Percentiles rank a stretch among this genome's conserved stretches.
These are phyloP conservation scores for Lacanobia oleracea DNA, from an alignment of 2,888 invertebrate genomes.

Conservation along the genomic window DNA sequence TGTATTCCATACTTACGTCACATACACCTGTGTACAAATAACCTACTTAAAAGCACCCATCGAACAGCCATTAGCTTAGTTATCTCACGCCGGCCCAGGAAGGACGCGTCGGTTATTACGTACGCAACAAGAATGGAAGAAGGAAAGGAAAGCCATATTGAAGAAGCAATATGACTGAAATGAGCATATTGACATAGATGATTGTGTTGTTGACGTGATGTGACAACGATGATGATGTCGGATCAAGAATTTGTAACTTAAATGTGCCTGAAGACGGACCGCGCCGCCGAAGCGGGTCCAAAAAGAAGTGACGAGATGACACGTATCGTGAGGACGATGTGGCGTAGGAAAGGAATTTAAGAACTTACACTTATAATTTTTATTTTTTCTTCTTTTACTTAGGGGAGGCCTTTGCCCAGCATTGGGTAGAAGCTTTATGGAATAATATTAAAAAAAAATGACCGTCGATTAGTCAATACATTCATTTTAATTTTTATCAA, in stretches of 20 bases:
- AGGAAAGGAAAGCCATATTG: neutral
- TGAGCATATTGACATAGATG: conserved; percentile 3
- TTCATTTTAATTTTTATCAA: no score
- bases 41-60: conserved; percentile 57
- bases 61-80: conserved; percentile 60
- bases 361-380: neutral
- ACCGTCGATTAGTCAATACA: no score
- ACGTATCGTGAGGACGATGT: no score
- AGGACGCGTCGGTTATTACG: conserved; percentile 57
- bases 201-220: neutral
- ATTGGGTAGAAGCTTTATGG: neutral
- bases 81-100: conserved; percentile 56
- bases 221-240: neutral
- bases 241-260: no score
- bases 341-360: neutral
- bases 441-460: neutral
- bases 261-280: neutral
- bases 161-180: conserved; percentile 1
- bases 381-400: no score
- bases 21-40: conserved; percentile 58
- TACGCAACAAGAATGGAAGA: conserved; percentile 42
- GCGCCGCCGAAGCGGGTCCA: neutral
- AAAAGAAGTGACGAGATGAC: neutral
- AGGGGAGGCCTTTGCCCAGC: no score
- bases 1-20: conserved; percentile 28